Base-by-base conservation (phyloP, 2,113 vertebrate genomes). In the Dicentrarchus labrax region DNA sequence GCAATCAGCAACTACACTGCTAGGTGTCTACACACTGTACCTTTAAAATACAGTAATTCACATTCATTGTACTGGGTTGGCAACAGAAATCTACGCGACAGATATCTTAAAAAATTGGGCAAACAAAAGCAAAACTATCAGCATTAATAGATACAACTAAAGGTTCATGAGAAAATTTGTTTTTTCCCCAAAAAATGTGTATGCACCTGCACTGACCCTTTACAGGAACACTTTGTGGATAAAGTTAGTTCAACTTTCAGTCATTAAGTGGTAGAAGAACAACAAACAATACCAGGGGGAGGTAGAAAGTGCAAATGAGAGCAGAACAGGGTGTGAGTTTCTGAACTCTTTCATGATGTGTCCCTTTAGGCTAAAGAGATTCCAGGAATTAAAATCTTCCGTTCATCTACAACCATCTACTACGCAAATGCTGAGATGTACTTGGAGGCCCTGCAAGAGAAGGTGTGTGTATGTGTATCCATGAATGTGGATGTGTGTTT, bases 401-500 rank as follows among this genome's bases (percentile, higher is more conserved):
- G 93, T 47, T 98, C 97, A 41, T 97, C 97, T 0, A 89, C 94
- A 62, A 97, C 97, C 0, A 4, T 98, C 72, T 97, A 96, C 94
- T 99, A 97, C 86, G 96, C 98, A 82, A 99, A 99, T 0, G 96
- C 97, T 30, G 97, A 98, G 83, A 83, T 98, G 80, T 98, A 97
- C 0, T 79, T 95, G 4, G 96, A 97, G 0, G 92, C 96, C 0
- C 91, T 99, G 75, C 96, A 97, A 85, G 90, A 95, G 76, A 98
- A 96, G 96, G 98, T 98, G 64, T 57, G 68, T 82, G 64, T 24
- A 2, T 53, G 71, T 80, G 60, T 30, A 2, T 43, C 17, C n/a
- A n/a, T n/a, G 6, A n/a, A 21, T 62, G 21, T 74, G 96, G 51
- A 96, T 96, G 61, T 90, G 92, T 73, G 70, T 77, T 24, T 76